Conservation (phyloP, 2,888 invertebrate genomes). For the Holacanthella duospinosa region DNA sequence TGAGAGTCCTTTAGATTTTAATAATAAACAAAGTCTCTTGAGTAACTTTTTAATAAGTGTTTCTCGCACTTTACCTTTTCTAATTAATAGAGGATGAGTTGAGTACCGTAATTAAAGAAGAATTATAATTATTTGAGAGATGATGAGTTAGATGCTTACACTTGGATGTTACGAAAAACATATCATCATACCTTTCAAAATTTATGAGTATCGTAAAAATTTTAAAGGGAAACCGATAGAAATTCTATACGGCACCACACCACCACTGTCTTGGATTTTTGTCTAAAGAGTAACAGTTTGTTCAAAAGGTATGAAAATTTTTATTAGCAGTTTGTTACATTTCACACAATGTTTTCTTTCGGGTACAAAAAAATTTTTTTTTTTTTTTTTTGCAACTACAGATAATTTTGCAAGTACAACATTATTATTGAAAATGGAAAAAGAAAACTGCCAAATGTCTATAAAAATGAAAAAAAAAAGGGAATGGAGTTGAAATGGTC, state of each 20-base stretch:
- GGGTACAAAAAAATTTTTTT: not conserved
- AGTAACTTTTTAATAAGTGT: not conserved
- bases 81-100: not conserved
- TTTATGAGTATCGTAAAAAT: not conserved
- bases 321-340: slow-evolving; percentile 5
- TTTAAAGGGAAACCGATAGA: not conserved
- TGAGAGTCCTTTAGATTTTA: not conserved
- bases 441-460: not conserved
- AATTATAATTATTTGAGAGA: not conserved
- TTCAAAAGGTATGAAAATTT: too few relatives aligned
- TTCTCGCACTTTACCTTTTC: too few relatives aligned
- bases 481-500: not conserved
- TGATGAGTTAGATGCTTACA: too few relatives aligned
- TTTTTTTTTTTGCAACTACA: not conserved
- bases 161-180: too few relatives aligned
- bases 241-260: too few relatives aligned
- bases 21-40: not conserved
- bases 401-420: not conserved
- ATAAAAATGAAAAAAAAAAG: not conserved
- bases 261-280: too few relatives aligned
- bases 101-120: not conserved
- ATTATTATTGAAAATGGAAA: not conserved
- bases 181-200: too few relatives aligned
- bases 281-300: too few relatives aligned
- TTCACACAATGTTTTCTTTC: slow-evolving; percentile 6